phyloP scores from a whole-genome alignment of 2,888 invertebrate species.

The Rhogogaster chlorosoma region DNA sequence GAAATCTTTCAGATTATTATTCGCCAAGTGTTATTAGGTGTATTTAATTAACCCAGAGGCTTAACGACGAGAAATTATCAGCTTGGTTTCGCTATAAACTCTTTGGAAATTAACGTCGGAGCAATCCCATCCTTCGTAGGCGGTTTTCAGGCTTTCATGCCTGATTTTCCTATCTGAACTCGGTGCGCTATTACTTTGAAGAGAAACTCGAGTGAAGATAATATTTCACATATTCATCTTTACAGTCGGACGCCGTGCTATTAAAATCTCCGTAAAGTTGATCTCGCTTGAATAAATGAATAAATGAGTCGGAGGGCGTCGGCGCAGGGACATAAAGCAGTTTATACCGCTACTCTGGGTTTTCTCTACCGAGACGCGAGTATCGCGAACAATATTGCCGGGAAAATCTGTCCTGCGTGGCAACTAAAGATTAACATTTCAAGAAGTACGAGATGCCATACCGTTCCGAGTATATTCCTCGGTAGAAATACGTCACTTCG shows the following conservation, averaged over 20 bases:
- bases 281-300: constrained; percentile 70
- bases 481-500: constrained; percentile 27
- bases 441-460: constrained; percentile 33
- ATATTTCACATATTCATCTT: constrained; percentile 50
- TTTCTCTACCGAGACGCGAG: not conserved
- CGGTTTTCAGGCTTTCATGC: not conserved
- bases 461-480: not conserved
- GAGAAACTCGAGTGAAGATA: not conserved
- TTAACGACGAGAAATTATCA: not conserved
- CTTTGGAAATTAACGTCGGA: not conserved
- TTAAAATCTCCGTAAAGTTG: constrained; percentile 72
- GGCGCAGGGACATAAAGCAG: constrained; percentile 68
- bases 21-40: not conserved
- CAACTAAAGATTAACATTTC: constrained; percentile 55
- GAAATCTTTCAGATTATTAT: not conserved
- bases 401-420: constrained; percentile 52
- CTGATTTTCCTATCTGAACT: not conserved
- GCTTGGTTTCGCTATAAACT: not conserved
- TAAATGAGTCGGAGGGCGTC: constrained; percentile 67
- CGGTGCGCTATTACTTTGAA: constrained; percentile 1
- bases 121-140: not conserved
- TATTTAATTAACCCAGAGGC: not conserved
- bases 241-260: constrained; percentile 59
- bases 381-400: constrained; percentile 56
- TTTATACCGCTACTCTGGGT: constrained; percentile 67